These are phyloP conservation scores for Dryomyza anilis DNA, from an alignment of 2,888 invertebrate species.

Conservation along the genomic window DNA sequence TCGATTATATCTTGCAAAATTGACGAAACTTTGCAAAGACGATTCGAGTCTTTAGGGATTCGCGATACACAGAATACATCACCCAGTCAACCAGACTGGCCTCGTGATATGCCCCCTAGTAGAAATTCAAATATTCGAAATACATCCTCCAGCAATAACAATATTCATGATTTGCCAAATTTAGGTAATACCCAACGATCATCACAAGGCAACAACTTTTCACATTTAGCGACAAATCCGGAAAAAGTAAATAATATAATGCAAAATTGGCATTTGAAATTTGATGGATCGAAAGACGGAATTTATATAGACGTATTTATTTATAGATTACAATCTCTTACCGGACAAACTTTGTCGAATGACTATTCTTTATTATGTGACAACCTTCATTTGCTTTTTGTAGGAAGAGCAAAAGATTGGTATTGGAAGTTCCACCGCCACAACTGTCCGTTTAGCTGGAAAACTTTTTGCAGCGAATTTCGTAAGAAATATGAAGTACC, in stretches of 20 bases:
- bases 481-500: too few species aligned
- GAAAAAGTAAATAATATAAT: constrained; percentile 2
- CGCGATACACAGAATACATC: not conserved
- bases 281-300: constrained; percentile 13
- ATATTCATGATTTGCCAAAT: not conserved
- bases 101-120: not conserved
- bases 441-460: not conserved
- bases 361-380: not conserved
- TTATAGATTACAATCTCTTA: not conserved
- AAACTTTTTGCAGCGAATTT: not conserved
- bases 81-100: not conserved
- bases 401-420: too few species aligned
- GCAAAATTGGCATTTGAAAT: constrained; percentile 9
- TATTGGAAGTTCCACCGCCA: too few species aligned
- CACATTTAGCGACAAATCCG: not conserved
- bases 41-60: not conserved
- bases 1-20: not conserved
- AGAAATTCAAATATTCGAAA: not conserved
- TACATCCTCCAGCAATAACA: too few species aligned
- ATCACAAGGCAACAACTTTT: not conserved
- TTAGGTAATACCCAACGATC: not conserved
- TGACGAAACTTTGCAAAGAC: not conserved
- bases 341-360: not conserved
- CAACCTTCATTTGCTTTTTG: too few species aligned
- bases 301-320: constrained; percentile 2